Evolutionary conservation across 64 coral and sea anemone genomes (phyloP).

Genomic region (Pocillopora damicornis): DNA sequence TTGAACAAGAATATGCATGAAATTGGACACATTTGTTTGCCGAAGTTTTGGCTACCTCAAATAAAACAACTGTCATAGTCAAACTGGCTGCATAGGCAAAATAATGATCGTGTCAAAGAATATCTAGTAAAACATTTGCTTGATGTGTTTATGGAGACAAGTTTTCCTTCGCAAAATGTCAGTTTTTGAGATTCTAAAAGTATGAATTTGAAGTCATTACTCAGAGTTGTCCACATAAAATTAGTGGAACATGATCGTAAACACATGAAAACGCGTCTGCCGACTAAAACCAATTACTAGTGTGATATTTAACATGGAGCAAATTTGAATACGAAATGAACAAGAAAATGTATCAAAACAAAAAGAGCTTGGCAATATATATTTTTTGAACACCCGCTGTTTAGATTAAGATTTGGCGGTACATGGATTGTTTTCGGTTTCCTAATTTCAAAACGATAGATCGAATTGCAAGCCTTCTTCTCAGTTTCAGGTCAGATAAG

Average conservation of each 20-base stretch:
- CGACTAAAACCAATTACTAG: no score
- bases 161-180: not conserved
- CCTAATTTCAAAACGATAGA: not conserved
- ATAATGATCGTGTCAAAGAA: not conserved
- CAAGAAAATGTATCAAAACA: not conserved
- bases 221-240: no score
- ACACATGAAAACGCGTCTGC: no score
- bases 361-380: not conserved
- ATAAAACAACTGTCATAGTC: conserved; percentile 18
- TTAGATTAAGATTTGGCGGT: not conserved
- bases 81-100: not conserved
- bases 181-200: no score
- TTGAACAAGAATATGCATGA: not conserved
- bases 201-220: no score
- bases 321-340: not conserved
- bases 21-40: not conserved
- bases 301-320: not conserved
- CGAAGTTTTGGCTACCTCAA: not conserved
- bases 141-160: not conserved
- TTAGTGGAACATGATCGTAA: no score
- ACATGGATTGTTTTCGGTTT: not conserved
- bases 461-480: not conserved
- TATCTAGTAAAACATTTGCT: not conserved
- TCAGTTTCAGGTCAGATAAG: no score
- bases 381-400: not conserved